phyloP scores from a whole-genome alignment of 2,888 invertebrate species.

The Troides helena region DNA sequence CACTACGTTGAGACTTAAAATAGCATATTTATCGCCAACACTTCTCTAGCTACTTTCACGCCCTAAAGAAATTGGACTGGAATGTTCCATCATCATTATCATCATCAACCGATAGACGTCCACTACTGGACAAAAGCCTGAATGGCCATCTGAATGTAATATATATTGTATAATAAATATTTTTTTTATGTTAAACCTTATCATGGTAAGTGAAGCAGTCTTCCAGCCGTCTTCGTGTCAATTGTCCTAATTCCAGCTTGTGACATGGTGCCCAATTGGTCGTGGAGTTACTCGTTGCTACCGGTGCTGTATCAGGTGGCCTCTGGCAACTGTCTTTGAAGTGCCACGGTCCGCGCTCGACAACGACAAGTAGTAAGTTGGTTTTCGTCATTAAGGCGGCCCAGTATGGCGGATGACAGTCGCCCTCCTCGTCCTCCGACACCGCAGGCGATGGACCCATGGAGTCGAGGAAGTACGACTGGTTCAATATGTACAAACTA shows the following conservation, averaged over 20 bases:
- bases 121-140: too few species aligned
- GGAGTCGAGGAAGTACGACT: slow-evolving; percentile 70
- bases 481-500: slow-evolving; percentile 84
- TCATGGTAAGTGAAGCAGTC: slow-evolving; percentile 89
- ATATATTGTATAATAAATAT: too few species aligned
- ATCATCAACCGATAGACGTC: too few species aligned
- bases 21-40: neutral
- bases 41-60: neutral
- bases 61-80: too few species aligned
- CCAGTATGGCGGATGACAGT: slow-evolving; percentile 79
- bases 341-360: slow-evolving; percentile 69
- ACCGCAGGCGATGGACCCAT: slow-evolving; percentile 56
- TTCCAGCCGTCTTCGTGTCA: slow-evolving; percentile 84
- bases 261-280: slow-evolving; percentile 85
- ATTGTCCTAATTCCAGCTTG: slow-evolving; percentile 85
- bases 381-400: slow-evolving; percentile 87
- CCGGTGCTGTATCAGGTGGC: slow-evolving; percentile 82
- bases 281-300: slow-evolving; percentile 55
- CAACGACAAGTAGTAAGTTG: slow-evolving; percentile 88
- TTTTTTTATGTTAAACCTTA: slow-evolving; percentile 66
- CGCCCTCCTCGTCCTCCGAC: slow-evolving; percentile 49
- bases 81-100: too few species aligned
- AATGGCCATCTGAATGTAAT: too few species aligned
- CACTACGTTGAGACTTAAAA: neutral
- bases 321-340: slow-evolving; percentile 56